Evolutionary conservation across 2,113 vertebrate species (phyloP).

Genomic region (Chrysemys picta): DNA sequence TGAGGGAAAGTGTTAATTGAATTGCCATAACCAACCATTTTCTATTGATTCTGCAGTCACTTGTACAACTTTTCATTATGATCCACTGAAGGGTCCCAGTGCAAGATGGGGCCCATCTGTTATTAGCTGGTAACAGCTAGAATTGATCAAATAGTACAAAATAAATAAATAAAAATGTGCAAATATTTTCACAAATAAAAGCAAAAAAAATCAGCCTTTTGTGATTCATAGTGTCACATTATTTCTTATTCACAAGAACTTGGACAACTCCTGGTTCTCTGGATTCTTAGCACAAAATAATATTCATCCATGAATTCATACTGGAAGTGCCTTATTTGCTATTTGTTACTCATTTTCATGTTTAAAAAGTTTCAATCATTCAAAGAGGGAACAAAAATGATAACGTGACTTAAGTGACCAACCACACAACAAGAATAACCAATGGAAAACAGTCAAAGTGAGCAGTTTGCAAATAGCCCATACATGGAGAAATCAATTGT

Average conservation of each 20-base stretch:
- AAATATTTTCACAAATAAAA: background rate
- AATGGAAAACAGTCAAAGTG: background rate
- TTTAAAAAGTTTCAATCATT: background rate
- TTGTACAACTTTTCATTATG: background rate
- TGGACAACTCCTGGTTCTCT: background rate
- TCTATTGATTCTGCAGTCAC: background rate
- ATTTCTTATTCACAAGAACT: background rate
- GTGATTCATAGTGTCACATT: background rate
- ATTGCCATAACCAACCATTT: background rate
- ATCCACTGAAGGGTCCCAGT: background rate
- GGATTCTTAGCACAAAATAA: background rate
- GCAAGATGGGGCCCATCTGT: background rate
- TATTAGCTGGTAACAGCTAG: background rate
- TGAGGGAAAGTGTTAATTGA: background rate
- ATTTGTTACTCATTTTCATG: background rate
- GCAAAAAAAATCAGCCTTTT: background rate
- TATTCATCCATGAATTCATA: background rate
- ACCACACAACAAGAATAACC: background rate
- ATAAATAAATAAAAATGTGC: background rate
- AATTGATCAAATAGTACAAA: background rate
- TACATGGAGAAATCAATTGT: background rate
- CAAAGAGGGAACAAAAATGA: background rate
- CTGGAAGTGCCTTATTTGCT: background rate
- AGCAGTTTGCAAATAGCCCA: background rate
- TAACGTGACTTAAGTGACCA: fast-evolving